Evolutionary conservation across 2,113 vertebrate species (phyloP).

Genomic region (Crotalus tigris): DNA sequence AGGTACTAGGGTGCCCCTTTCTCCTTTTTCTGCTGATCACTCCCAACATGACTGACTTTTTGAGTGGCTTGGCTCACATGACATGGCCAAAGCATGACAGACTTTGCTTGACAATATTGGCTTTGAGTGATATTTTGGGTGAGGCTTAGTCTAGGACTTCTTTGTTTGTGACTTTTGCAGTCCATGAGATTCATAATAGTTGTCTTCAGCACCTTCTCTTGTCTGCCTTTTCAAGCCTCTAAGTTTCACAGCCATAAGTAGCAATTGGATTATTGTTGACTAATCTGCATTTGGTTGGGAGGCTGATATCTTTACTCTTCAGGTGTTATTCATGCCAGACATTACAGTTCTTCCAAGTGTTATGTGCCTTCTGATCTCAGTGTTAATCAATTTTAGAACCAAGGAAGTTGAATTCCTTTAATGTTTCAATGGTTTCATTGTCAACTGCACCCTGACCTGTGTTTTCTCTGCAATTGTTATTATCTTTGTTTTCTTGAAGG

Average conservation of each 20-base stretch:
- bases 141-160: too few species aligned
- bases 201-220: background rate
- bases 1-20: background rate
- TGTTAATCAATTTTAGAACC: too few species aligned
- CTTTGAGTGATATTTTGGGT: background rate
- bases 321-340: background rate
- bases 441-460: background rate
- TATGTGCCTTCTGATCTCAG: too few species aligned
- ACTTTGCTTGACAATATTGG: background rate
- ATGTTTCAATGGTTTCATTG: background rate
- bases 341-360: background rate
- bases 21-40: background rate
- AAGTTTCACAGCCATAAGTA: background rate
- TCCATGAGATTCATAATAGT: background rate
- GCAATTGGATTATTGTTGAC: background rate
- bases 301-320: too few species aligned
- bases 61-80: background rate
- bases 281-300: background rate
- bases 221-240: background rate
- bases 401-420: background rate
- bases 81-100: background rate
- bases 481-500: background rate
- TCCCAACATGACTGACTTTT: background rate
- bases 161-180: too few species aligned
- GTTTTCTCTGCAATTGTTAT: background rate